Evolutionary conservation across 2,888 invertebrate species (phyloP).

Genomic region (Neoitamus cyanurus): DNA sequence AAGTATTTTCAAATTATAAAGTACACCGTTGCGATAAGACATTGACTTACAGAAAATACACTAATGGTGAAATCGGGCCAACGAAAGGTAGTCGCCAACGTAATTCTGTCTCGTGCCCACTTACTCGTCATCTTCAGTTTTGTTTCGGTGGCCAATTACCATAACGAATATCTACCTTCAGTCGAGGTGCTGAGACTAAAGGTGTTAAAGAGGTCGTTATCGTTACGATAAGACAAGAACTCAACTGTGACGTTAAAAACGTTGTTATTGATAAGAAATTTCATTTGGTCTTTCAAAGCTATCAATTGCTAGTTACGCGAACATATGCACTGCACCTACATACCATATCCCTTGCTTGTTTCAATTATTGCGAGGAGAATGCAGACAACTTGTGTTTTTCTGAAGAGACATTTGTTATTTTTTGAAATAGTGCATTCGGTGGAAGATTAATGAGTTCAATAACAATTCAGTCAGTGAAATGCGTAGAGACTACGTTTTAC

Average conservation of each 20-base stretch:
- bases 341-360: not conserved
- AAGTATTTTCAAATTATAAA: not conserved
- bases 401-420: not conserved
- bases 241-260: slow-evolving; percentile 31
- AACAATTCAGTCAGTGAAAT: not conserved
- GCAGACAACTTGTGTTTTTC: not conserved
- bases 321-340: not conserved
- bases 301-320: not conserved
- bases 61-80: not conserved
- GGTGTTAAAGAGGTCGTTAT: slow-evolving; percentile 36
- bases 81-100: not conserved
- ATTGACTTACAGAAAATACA: not conserved
- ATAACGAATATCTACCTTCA: slow-evolving; percentile 1
- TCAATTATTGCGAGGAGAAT: not conserved
- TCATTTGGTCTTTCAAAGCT: not conserved
- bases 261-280: slow-evolving; percentile 5
- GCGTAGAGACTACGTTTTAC: not conserved
- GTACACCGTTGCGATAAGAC: not conserved
- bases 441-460: not conserved
- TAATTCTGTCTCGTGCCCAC: not conserved
- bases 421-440: not conserved
- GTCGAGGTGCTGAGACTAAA: not conserved
- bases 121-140: not conserved
- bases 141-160: not conserved
- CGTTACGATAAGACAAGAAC: slow-evolving; percentile 23